A percentile compares a stretch with the other conserved stretches of the same genome.
These are phyloP conservation scores for Parambassis ranga DNA, from an alignment of 2,797 vertebrate species.

Conservation along the genomic window DNA sequence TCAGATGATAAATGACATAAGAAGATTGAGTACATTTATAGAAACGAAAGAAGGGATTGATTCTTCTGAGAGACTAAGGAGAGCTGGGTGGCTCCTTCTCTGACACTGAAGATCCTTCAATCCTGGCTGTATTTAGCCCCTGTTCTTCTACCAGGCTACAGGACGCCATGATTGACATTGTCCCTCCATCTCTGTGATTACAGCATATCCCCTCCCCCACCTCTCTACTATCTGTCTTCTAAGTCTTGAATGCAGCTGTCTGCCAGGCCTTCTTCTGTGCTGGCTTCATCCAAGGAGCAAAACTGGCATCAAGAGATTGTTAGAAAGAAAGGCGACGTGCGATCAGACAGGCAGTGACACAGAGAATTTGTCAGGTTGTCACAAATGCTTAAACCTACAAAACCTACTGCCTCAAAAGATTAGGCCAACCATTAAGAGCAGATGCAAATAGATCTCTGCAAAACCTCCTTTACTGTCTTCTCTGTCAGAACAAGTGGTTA, in stretches of 20 bases:
- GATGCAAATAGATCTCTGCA: neutral
- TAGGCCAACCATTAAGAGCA: neutral
- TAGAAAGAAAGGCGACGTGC: constrained; percentile 14
- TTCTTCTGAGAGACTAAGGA: constrained; percentile 41
- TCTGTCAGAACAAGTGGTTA: constrained; percentile 25
- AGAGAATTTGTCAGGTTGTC: constrained; percentile 51
- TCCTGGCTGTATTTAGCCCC: constrained; percentile 18
- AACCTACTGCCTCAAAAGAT: constrained; percentile 9
- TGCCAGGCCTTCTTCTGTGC: constrained; percentile 4
- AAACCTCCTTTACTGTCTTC: neutral
- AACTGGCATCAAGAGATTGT: constrained; percentile 29
- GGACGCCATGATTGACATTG: constrained; percentile 53
- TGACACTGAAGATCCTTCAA: constrained; percentile 61
- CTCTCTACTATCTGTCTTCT: constrained; percentile 50
- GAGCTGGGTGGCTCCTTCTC: constrained; percentile 47
- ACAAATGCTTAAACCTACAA: constrained; percentile 36
- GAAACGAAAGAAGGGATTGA: constrained; percentile 52
- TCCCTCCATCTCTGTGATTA: constrained; percentile 59
- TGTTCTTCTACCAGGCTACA: constrained; percentile 10
- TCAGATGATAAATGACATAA: constrained; percentile 51
- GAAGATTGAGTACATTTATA: constrained; percentile 49
- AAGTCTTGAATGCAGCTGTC: constrained; percentile 38
- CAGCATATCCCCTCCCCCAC: constrained; percentile 42
- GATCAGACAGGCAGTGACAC: constrained; percentile 39
- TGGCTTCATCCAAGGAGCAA: constrained; percentile 21